Percentiles rank a stretch among this genome's conserved stretches.
These are phyloP conservation scores for Oithona nana DNA, from an alignment of 2,888 invertebrate genomes.

Conservation along the genomic window DNA sequence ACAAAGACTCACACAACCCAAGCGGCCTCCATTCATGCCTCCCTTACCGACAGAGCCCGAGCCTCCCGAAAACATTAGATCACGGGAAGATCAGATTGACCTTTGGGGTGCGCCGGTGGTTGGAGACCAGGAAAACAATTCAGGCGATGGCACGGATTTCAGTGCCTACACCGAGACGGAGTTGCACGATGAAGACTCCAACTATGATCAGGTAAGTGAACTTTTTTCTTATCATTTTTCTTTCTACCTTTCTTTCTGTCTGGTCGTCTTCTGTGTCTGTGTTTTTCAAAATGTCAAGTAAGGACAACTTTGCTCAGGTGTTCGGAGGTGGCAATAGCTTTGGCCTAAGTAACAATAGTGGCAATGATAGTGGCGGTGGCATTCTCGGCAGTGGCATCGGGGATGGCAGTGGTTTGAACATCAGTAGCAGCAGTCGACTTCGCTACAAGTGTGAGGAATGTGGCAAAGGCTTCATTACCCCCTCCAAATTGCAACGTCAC, in stretches of 20 bases:
- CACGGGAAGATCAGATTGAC: not conserved
- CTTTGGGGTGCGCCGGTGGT: not conserved
- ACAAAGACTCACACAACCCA: not conserved
- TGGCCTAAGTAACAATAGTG: too few species aligned
- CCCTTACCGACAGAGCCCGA: not conserved
- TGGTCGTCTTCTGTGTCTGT: too few species aligned
- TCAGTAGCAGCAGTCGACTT: not conserved
- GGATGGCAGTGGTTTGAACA: not conserved
- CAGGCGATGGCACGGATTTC: not conserved
- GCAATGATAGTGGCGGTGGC: too few species aligned
- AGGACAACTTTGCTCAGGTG: not conserved
- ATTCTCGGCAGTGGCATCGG: not conserved
- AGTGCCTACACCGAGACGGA: not conserved
- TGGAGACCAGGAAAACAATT: not conserved
- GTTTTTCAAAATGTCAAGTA: too few species aligned
- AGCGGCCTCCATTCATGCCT: not conserved
- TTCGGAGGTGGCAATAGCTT: not conserved
- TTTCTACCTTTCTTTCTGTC: too few species aligned
- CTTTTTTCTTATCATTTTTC: too few species aligned
- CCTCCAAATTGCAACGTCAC: constrained; percentile 11
- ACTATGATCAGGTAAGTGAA: not conserved
- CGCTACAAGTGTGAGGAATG: constrained; percentile 6
- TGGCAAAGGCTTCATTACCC: constrained; percentile 9
- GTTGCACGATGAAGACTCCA: not conserved
- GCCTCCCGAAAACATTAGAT: not conserved